These are phyloP conservation scores for Gastrophryne carolinensis DNA, from an alignment of 2,797 vertebrate genomes.

Conservation along the genomic window DNA sequence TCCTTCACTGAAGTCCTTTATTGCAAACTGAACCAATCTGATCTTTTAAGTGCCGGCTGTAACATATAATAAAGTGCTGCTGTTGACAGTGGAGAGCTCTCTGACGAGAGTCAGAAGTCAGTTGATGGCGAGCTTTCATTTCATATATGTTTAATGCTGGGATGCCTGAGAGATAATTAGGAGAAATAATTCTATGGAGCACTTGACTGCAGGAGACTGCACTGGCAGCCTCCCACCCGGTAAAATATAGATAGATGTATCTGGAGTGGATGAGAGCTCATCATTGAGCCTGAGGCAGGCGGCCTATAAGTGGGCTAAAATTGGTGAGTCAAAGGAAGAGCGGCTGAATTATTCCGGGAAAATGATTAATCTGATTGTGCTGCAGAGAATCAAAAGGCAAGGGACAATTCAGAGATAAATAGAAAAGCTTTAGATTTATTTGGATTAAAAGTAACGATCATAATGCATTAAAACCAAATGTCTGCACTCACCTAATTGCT, in stretches of 20 bases:
- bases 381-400: not conserved
- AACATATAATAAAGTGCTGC: too few relatives aligned
- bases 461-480: too few relatives aligned
- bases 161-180: not conserved
- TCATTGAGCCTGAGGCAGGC: not conserved
- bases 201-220: not conserved
- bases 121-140: too few relatives aligned
- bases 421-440: too few relatives aligned
- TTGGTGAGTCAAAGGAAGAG: not conserved
- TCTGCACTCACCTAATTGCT: too few relatives aligned
- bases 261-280: not conserved
- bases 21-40: too few relatives aligned
- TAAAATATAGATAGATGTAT: not conserved
- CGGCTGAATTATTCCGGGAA: not conserved
- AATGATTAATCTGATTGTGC: not conserved
- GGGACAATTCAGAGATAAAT: not conserved
- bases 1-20: too few relatives aligned
- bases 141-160: not conserved
- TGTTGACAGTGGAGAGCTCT: too few relatives aligned
- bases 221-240: not conserved
- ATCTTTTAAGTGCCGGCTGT: too few relatives aligned
- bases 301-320: not conserved
- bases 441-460: too few relatives aligned
- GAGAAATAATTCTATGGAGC: not conserved
- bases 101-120: too few relatives aligned